Conservation (phyloP, 53 echinoderm and acorn worm species). For the Henricia sp. region DNA sequence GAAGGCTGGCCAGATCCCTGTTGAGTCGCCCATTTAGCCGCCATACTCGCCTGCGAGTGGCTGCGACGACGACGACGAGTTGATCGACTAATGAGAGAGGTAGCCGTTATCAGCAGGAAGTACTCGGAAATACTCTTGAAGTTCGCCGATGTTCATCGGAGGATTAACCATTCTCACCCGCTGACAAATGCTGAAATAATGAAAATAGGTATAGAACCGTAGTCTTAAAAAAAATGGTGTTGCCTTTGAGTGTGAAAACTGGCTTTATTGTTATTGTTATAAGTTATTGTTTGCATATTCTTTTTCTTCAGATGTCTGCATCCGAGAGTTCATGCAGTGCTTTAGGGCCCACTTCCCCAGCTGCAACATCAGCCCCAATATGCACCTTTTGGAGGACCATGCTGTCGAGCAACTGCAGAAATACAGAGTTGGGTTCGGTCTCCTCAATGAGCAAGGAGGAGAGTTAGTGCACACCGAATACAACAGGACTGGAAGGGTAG, state of each 20-base stretch:
- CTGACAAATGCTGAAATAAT: neutral
- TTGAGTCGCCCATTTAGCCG: no score
- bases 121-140: neutral
- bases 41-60: no score
- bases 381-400: conserved; percentile 59
- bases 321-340: conserved; percentile 49
- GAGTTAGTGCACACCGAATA: conserved; percentile 58
- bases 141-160: conserved; percentile 33
- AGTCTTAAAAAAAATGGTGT: neutral
- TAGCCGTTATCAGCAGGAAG: neutral
- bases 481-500: conserved; percentile 39
- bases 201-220: neutral
- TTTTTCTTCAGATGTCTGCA: conserved; percentile 36
- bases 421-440: conserved; percentile 35
- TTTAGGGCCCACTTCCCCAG: conserved; percentile 37
- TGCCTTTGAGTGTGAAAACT: neutral
- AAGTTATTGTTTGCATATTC: neutral
- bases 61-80: no score
- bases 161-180: conserved; percentile 10
- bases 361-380: conserved; percentile 52
- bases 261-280: neutral
- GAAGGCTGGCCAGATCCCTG: no score
- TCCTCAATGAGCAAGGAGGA: conserved; percentile 64
- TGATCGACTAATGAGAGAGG: neutral
- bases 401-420: conserved; percentile 13